These are phyloP conservation scores for Dascillus cervinus DNA, from an alignment of 2,888 invertebrate species.

Conservation along the genomic window DNA sequence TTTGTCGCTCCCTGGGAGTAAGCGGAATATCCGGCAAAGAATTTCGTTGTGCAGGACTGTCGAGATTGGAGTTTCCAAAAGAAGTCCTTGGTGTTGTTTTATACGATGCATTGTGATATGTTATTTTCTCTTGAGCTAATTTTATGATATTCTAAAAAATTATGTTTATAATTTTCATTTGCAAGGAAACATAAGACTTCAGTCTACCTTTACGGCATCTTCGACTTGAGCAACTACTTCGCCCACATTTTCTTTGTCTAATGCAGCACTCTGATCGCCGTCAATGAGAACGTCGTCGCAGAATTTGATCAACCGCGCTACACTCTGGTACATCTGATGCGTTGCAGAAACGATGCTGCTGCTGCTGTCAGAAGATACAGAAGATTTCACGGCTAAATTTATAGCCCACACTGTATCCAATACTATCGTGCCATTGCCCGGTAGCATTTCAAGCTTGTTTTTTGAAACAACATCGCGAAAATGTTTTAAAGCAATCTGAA, in stretches of 20 bases:
- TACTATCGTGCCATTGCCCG: constrained; percentile 89
- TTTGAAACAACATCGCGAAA: constrained; percentile 89
- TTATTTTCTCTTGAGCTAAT: constrained; percentile 76
- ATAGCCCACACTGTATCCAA: constrained; percentile 87
- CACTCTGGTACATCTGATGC: constrained; percentile 76
- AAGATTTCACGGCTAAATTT: constrained; percentile 49
- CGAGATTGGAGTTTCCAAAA: constrained; percentile 35
- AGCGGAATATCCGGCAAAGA: constrained; percentile 74
- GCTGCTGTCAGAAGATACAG: constrained; percentile 43
- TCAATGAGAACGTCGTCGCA: constrained; percentile 83
- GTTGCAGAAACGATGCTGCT: constrained; percentile 70
- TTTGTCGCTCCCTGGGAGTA: constrained; percentile 68
- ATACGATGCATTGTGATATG: constrained; percentile 35
- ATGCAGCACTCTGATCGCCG: constrained; percentile 58
- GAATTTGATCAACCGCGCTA: constrained; percentile 79
- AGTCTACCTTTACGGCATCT: constrained; percentile 60
- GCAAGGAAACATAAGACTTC: neutral
- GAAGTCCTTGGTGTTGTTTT: constrained; percentile 43
- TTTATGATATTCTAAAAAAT: constrained; percentile 58
- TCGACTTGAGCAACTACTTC: constrained; percentile 64
- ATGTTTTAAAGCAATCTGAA: constrained; percentile 73
- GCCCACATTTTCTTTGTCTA: constrained; percentile 55
- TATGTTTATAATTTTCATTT: neutral
- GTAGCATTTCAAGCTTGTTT: constrained; percentile 86
- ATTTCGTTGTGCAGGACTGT: constrained; percentile 53